Conservation (phyloP, 2,888 invertebrate genomes). For the Pinctada fucata region DNA sequence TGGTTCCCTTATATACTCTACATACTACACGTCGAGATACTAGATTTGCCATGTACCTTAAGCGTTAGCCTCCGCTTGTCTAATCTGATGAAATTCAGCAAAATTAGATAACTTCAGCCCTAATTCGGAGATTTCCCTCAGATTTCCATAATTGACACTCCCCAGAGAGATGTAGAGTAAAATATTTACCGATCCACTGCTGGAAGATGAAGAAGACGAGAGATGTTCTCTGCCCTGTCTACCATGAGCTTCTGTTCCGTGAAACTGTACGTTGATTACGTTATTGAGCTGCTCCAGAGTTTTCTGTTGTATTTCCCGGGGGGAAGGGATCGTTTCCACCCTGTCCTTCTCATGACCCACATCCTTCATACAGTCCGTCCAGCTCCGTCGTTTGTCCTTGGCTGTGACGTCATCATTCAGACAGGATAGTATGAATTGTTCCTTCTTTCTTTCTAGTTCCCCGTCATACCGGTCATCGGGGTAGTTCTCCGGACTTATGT, state of each 20-base stretch:
- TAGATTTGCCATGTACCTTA: no score
- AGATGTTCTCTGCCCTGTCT: no score
- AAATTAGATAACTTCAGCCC: no score
- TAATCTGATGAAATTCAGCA: no score
- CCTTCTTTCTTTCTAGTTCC: conserved; percentile 45
- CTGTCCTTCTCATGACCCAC: conserved; percentile 23
- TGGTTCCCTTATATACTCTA: no score
- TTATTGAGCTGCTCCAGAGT: conserved; percentile 58
- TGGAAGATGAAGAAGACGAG: no score
- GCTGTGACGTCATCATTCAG: conserved; percentile 44
- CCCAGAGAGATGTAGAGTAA: no score
- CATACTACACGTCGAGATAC: no score
- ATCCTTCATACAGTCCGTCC: conserved; percentile 35
- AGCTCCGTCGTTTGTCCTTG: conserved; percentile 19
- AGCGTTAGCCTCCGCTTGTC: no score
- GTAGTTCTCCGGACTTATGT: conserved; percentile 59
- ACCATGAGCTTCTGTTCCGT: conserved; percentile 24
- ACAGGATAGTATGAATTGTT: conserved; percentile 54
- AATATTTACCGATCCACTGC: no score
- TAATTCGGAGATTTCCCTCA: no score
- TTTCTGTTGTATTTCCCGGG: conserved; percentile 49
- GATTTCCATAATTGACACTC: no score
- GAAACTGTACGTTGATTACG: conserved; percentile 57
- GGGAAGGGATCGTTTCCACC: conserved; percentile 17
- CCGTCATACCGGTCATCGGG: conserved; percentile 50